These are phyloP conservation scores for Meta bourneti DNA, from an alignment of 2,888 invertebrate species.

Conservation along the genomic window DNA sequence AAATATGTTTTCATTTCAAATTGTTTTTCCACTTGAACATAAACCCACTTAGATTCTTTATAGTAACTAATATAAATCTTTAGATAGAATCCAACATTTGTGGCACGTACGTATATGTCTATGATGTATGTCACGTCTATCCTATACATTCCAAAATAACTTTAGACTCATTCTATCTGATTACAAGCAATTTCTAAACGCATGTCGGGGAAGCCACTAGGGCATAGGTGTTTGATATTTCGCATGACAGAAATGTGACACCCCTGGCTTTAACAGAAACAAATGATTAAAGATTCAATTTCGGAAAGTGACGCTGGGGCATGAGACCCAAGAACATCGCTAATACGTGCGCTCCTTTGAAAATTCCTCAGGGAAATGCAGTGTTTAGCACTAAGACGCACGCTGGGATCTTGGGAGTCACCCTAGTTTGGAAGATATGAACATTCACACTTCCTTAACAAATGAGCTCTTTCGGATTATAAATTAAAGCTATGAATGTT, in stretches of 20 bases:
- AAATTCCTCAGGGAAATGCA: constrained; percentile 17
- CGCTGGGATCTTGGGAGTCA: background rate
- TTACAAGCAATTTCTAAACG: background rate
- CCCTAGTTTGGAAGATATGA: background rate
- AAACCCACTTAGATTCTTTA: too few species aligned
- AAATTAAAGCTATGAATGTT: background rate
- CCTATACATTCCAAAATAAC: too few species aligned
- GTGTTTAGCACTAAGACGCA: background rate
- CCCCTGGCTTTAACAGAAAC: constrained; percentile 28
- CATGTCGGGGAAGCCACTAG: background rate
- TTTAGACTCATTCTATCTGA: background rate
- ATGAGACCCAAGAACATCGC: constrained; percentile 2
- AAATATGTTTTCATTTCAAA: too few species aligned
- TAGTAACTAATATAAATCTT: too few species aligned
- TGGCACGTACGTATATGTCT: too few species aligned
- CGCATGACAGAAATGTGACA: constrained; percentile 1
- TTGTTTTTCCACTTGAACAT: too few species aligned
- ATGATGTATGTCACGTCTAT: too few species aligned
- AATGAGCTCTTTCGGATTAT: background rate
- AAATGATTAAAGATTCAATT: constrained; percentile 64
- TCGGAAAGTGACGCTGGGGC: constrained; percentile 27
- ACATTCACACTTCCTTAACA: background rate
- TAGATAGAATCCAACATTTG: too few species aligned
- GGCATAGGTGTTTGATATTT: background rate
- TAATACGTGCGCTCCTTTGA: constrained; percentile 2